These are phyloP conservation scores for Aquatica leii DNA, from an alignment of 2,888 invertebrate species.

Conservation along the genomic window DNA sequence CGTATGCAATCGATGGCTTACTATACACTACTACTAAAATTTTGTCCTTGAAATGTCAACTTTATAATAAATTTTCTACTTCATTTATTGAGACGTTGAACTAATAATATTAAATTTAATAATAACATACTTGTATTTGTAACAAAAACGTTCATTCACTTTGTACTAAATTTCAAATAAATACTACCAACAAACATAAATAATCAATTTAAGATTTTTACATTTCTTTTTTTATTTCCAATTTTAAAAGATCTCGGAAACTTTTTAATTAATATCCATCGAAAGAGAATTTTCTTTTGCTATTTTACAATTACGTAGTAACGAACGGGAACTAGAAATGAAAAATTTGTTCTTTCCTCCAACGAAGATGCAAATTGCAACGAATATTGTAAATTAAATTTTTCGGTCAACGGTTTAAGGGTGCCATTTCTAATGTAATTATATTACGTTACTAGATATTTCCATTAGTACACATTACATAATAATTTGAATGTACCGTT, in stretches of 20 bases:
- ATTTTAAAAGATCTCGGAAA: too few relatives aligned
- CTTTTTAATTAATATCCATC: too few relatives aligned
- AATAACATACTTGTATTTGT: neutral
- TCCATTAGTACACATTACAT: too few relatives aligned
- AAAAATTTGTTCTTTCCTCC: too few relatives aligned
- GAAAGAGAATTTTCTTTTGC: too few relatives aligned
- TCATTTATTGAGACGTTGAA: conserved; percentile 42
- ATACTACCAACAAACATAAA: neutral
- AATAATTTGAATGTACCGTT: too few relatives aligned
- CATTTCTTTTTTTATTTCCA: neutral
- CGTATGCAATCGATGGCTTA: conserved; percentile 38
- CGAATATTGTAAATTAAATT: neutral
- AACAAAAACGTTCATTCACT: neutral
- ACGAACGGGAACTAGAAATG: too few relatives aligned
- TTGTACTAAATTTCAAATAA: too few relatives aligned
- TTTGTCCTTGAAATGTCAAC: conserved; percentile 60
- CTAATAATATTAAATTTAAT: conserved; percentile 41
- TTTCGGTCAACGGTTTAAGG: conserved; percentile 2
- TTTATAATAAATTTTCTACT: conserved; percentile 59
- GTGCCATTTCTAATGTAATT: too few relatives aligned
- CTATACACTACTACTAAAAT: conserved; percentile 50
- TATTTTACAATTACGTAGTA: too few relatives aligned
- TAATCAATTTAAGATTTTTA: neutral
- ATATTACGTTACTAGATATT: too few relatives aligned
- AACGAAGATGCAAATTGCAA: too few relatives aligned